Conservation (phyloP, 92 coral and sea anemone genomes). For the Chrysogorgia sp. region DNA sequence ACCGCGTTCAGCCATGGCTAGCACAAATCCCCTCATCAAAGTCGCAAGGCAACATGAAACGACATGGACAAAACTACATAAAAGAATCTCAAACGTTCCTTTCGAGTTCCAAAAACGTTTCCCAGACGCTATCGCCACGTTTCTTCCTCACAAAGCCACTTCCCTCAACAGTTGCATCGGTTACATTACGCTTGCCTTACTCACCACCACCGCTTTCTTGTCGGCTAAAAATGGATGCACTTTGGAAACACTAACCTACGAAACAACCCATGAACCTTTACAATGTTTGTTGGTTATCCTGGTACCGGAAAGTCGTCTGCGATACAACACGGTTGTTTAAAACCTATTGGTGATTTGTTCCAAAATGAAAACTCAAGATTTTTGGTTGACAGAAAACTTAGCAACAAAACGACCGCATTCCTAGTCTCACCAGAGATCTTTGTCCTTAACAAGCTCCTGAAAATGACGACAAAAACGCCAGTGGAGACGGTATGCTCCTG, state of each 20-base stretch:
- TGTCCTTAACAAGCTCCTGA: slow-evolving; percentile 42
- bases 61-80: slow-evolving; percentile 48
- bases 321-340: slow-evolving; percentile 1
- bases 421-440: slow-evolving; percentile 49
- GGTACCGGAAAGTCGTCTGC: slow-evolving; percentile 50
- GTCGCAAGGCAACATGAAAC: slow-evolving; percentile 45
- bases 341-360: neutral
- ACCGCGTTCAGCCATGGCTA: slow-evolving; percentile 23
- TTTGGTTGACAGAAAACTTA: slow-evolving; percentile 32
- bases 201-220: slow-evolving; percentile 20
- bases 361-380: slow-evolving; percentile 3
- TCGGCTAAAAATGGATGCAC: slow-evolving; percentile 15
- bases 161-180: slow-evolving; percentile 39
- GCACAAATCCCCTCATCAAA: slow-evolving; percentile 27
- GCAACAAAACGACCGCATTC: slow-evolving; percentile 3
- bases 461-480: slow-evolving; percentile 52
- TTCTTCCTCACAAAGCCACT: slow-evolving; percentile 38
- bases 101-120: slow-evolving; percentile 14
- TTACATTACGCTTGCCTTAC: slow-evolving; percentile 3
- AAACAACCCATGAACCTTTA: slow-evolving; percentile 54
- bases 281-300: slow-evolving; percentile 52
- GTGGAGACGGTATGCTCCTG: slow-evolving; percentile 49
- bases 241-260: slow-evolving; percentile 29
- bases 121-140: slow-evolving; percentile 24
- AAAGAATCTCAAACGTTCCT: slow-evolving; percentile 30